Evolutionary conservation across 2,113 vertebrate species (phyloP), one percentile per base, ranked within the genome.

Genomic region (Heterocephalus glaber): DNA sequence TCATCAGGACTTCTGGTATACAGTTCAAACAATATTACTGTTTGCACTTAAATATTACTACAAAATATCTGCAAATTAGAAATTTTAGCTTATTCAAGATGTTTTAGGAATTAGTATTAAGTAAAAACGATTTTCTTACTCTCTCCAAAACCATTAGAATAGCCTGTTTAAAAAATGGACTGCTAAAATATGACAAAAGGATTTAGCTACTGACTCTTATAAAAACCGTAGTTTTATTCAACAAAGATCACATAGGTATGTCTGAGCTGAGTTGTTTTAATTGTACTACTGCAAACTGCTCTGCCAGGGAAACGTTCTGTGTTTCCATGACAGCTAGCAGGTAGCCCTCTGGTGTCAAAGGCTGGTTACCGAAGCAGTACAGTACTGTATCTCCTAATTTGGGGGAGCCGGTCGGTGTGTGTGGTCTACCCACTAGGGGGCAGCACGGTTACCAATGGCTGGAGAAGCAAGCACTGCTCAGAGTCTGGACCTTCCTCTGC

Each of bases 41-140:
- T 12, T 93, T 93, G 83, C 38, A 89, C 80, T 28, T 70, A 61
- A 93, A 84, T 30, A 65, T 60, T 89, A 60, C 17, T 76, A 81
- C 3, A 49, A 72, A 95, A 60, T 33, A 66, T 81, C 3, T 30
- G 5, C 38, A 92, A 80, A 68, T 68, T 22, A 87, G 16, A 81
- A 92, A 86, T 38, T 54, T 65, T 52, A 44, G 66, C 22, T 92
- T 84, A 56, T 90, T 90, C 38, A 76, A 79, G 35, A 79, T 74
- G 61, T 38, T 87, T 92, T 70, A 82, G 85, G 83, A 93, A 60
- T 89, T 44, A 92, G 26, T 13, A 81, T 58, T 90, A 61, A 92
- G 24, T 41, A 92, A 81, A 81, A 79, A 17, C 33, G 24, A 83
- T 65, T 70, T 86, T 68, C 44, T 77, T 85, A 54, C 28, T 52